Evolutionary conservation across 2,113 vertebrate genomes (phyloP).

Genomic region (Zapornia atra): DNA sequence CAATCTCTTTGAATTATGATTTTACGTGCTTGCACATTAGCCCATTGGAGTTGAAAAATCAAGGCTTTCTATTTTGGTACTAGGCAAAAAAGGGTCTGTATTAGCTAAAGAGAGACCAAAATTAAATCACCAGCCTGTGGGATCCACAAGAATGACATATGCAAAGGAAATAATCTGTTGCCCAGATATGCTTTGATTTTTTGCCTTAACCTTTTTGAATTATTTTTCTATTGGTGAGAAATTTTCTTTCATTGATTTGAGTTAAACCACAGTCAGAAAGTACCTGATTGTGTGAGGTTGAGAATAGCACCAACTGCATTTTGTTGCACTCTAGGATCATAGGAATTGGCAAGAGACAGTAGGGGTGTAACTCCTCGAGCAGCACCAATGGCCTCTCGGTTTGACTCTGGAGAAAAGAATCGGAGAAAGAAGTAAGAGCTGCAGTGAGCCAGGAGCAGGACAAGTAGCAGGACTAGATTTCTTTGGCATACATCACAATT

Average conservation of each 20-base stretch:
- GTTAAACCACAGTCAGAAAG: neutral
- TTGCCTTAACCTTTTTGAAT: neutral
- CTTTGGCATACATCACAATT: neutral
- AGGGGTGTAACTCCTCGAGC: constrained; percentile 76
- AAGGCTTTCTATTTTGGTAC: neutral
- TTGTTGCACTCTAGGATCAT: constrained; percentile 79
- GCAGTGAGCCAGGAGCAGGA: neutral
- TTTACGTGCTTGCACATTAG: neutral
- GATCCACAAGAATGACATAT: neutral
- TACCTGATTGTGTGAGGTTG: constrained; percentile 83
- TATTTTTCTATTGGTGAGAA: neutral
- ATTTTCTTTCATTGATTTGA: neutral
- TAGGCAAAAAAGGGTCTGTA: neutral
- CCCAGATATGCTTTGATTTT: neutral
- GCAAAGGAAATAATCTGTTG: neutral
- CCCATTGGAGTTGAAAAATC: neutral
- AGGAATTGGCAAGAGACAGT: constrained; percentile 78
- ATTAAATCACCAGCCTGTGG: neutral
- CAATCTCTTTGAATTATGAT: neutral
- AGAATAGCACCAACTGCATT: constrained; percentile 81
- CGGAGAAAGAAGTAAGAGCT: neutral
- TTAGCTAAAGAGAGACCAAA: neutral
- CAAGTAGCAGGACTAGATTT: neutral
- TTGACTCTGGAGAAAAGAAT: constrained; percentile 72
- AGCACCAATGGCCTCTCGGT: constrained; percentile 72